These are phyloP conservation scores for Paragorgia papillata DNA, from an alignment of 92 coral and sea anemone genomes.

Conservation along the genomic window DNA sequence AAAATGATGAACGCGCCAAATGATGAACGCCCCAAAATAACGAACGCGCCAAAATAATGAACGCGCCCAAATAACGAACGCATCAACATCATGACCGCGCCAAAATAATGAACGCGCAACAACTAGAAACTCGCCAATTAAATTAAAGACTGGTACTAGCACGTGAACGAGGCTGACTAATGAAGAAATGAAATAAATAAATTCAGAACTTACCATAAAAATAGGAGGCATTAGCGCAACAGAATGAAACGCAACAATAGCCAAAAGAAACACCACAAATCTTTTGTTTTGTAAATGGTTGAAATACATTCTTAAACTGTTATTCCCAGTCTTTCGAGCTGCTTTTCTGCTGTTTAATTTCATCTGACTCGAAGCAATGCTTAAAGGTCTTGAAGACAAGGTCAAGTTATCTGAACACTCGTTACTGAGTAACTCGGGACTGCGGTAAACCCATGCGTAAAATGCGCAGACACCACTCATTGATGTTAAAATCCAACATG, in stretches of 20 bases:
- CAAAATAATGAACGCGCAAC: too few relatives aligned
- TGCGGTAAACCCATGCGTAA: slow-evolving; percentile 21
- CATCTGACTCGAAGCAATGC: neutral
- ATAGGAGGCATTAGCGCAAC: slow-evolving; percentile 52
- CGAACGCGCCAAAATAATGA: too few relatives aligned
- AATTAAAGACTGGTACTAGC: neutral
- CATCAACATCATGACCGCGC: too few relatives aligned
- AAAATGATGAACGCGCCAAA: too few relatives aligned
- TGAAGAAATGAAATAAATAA: neutral
- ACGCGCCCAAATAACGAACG: too few relatives aligned
- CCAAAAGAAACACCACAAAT: slow-evolving; percentile 37
- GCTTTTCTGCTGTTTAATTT: neutral
- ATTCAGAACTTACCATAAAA: slow-evolving; percentile 58
- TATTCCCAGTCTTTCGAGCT: neutral
- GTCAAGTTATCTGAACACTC: neutral
- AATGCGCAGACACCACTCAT: slow-evolving; percentile 29
- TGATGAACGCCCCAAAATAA: too few relatives aligned
- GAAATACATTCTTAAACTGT: slow-evolving; percentile 18
- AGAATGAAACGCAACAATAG: slow-evolving; percentile 3
- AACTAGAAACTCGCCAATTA: too few relatives aligned
- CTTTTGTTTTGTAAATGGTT: slow-evolving; percentile 30
- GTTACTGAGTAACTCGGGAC: neutral
- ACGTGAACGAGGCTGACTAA: neutral
- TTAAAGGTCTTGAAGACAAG: neutral
- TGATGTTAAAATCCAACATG: slow-evolving; percentile 38